Evolutionary conservation across 1,140 invertebrate species (phyloP).

Genomic region (Apis laboriosa): DNA sequence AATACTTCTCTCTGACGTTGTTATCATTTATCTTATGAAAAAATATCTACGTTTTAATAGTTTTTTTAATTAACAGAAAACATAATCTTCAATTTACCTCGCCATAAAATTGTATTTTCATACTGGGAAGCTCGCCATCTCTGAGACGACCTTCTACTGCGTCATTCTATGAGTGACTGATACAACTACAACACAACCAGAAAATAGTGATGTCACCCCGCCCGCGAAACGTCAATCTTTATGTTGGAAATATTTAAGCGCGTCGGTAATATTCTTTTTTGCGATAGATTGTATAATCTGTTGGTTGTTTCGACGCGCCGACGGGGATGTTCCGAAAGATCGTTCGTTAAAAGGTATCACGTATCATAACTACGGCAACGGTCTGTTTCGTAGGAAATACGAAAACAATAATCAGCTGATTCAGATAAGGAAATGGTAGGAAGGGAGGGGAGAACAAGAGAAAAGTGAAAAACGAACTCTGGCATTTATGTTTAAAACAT

Average conservation of each 20-base stretch:
- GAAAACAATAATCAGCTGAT: constrained; percentile 77
- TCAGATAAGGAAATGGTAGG: constrained; percentile 43
- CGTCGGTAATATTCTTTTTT: background rate
- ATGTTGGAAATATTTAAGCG: constrained; percentile 29
- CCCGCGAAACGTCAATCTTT: constrained; percentile 55
- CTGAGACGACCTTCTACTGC: constrained; percentile 73
- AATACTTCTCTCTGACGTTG: background rate
- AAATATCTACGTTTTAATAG: constrained; percentile 14
- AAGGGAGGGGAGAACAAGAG: constrained; percentile 34
- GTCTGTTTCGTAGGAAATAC: constrained; percentile 55
- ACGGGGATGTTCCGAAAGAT: constrained; percentile 9
- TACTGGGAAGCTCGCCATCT: constrained; percentile 69
- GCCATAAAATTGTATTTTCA: constrained; percentile 69
- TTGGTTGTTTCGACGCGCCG: background rate
- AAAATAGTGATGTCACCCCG: constrained; percentile 70
- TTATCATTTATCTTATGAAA: background rate
- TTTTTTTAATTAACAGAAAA: background rate
- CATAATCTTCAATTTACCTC: constrained; percentile 61
- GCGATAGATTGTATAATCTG: background rate
- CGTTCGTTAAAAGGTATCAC: constrained; percentile 30
- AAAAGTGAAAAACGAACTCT: constrained; percentile 23
- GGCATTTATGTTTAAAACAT: background rate
- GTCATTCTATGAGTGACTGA: constrained; percentile 77
- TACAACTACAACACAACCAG: constrained; percentile 59
- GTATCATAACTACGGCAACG: constrained; percentile 44